phyloP scores from a whole-genome alignment of 1,140 invertebrate genomes.

The Apis mellifera region Amel_HAv3.1 CM009942.2:10059501-10060000 shows the following conservation, averaged over 20 bases:
- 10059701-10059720: neutral
- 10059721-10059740: neutral
- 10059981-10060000: neutral
- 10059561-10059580: constrained; percentile 4
- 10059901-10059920: neutral
- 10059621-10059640: constrained; percentile 14
- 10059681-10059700: neutral
- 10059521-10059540: constrained; percentile 62
- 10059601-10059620: neutral
- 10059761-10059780: too few relatives aligned
- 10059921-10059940: neutral
- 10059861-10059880: neutral
- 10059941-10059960: neutral
- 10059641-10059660: neutral
- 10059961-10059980: neutral
- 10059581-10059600: constrained; percentile 27
- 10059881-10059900: too few relatives aligned
- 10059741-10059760: neutral
- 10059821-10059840: too few relatives aligned
- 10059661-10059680: too few relatives aligned
- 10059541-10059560: constrained; percentile 31
- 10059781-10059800: too few relatives aligned
- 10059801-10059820: too few relatives aligned
- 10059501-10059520: constrained; percentile 63
- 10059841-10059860: neutral